Evolutionary conservation across 2,797 vertebrate genomes (phyloP).

Genomic region (Podarcis lilfordi): DNA sequence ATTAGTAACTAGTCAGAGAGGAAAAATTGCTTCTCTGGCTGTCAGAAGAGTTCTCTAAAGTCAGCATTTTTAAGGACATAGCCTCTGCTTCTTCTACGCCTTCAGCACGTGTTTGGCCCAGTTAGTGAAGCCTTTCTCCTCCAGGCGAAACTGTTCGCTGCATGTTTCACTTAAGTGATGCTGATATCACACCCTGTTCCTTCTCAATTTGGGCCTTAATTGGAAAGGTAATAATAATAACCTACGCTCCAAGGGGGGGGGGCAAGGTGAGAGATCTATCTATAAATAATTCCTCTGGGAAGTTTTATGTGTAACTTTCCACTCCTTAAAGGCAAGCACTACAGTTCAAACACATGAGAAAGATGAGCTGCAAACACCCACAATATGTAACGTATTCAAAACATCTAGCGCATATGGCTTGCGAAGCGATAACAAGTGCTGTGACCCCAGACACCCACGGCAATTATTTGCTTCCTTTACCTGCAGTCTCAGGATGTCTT

Average conservation of each 20-base stretch:
- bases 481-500: neutral
- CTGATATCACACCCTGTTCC: slow-evolving; percentile 70
- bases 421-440: neutral
- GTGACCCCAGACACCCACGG: neutral
- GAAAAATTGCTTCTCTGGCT: slow-evolving; percentile 47
- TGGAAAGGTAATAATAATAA: slow-evolving; percentile 69
- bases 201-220: slow-evolving; percentile 64
- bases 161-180: slow-evolving; percentile 63
- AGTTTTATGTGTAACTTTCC: slow-evolving; percentile 25
- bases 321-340: slow-evolving; percentile 25
- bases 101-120: slow-evolving; percentile 50
- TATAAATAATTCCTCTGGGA: slow-evolving; percentile 50
- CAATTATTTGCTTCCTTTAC: slow-evolving; percentile 16
- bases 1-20: slow-evolving; percentile 37
- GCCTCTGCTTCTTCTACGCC: slow-evolving; percentile 37
- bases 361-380: neutral
- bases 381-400: neutral
- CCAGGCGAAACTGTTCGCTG: slow-evolving; percentile 64
- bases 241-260: slow-evolving; percentile 23
- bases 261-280: slow-evolving; percentile 37
- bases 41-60: slow-evolving; percentile 43
- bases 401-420: neutral
- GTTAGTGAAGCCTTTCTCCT: slow-evolving; percentile 65
- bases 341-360: neutral
- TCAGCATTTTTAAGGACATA: slow-evolving; percentile 20